Conservation (phyloP, 2,888 invertebrate species). For the Gerosis bhagava region DNA sequence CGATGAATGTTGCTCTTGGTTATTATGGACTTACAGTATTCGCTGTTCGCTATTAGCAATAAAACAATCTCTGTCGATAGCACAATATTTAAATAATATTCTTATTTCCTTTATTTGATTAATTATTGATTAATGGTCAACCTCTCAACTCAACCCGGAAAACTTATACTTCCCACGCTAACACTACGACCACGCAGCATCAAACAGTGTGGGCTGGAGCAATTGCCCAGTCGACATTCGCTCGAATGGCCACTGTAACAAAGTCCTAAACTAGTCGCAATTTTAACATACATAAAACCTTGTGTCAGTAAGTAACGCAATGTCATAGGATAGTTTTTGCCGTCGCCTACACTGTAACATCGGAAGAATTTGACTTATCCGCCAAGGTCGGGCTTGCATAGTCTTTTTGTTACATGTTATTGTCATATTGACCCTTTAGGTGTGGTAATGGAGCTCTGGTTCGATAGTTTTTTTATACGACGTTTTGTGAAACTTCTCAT, state of each 20-base stretch:
- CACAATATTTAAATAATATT: too few relatives aligned
- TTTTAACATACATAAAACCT: slow-evolving; percentile 46
- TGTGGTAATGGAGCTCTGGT: slow-evolving; percentile 41
- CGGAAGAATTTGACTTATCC: slow-evolving; percentile 78
- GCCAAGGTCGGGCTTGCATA: slow-evolving; percentile 71
- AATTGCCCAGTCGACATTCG: slow-evolving; percentile 76
- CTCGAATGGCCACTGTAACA: slow-evolving; percentile 45
- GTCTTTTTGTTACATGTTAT: slow-evolving; percentile 59
- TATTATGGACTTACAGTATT: too few relatives aligned
- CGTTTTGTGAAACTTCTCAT: slow-evolving; percentile 18
- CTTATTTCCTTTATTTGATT: too few relatives aligned
- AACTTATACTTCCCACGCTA: slow-evolving; percentile 35
- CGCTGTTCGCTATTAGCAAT: too few relatives aligned
- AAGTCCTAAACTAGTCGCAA: slow-evolving; percentile 48
- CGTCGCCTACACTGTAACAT: slow-evolving; percentile 71
- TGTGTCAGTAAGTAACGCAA: slow-evolving; percentile 55
- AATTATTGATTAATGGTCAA: too few relatives aligned
- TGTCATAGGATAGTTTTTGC: slow-evolving; percentile 81
- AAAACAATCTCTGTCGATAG: too few relatives aligned
- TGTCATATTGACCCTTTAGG: slow-evolving; percentile 55
- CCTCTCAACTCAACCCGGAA: slow-evolving; percentile 17
- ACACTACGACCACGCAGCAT: slow-evolving; percentile 39
- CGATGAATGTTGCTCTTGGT: too few relatives aligned
- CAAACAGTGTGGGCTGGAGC: slow-evolving; percentile 66
- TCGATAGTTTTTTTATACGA: slow-evolving; percentile 39